A percentile compares a stretch with the other conserved stretches of the same genome.
Evolutionary conservation across 2,797 vertebrate species (phyloP).

Genomic region (Hapalemur alaotrensis): DNA sequence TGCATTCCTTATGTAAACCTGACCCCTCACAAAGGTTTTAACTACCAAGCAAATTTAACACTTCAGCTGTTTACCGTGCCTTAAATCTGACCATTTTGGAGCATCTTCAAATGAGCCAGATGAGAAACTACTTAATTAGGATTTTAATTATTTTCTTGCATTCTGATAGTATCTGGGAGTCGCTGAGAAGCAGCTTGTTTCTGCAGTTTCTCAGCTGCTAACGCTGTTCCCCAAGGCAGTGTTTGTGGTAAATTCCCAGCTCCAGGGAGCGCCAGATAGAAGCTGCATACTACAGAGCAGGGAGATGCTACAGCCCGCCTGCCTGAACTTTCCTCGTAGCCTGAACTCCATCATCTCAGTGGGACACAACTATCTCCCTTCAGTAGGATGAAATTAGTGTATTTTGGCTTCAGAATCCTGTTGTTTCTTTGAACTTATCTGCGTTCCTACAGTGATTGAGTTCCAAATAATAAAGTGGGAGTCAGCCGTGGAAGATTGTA

Average conservation of each 20-base stretch:
- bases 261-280: constrained; percentile 76
- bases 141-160: constrained; percentile 81
- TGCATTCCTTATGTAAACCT: not conserved
- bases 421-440: constrained; percentile 85
- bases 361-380: constrained; percentile 82
- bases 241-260: constrained; percentile 83
- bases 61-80: constrained; percentile 69
- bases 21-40: constrained; percentile 64
- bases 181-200: constrained; percentile 80
- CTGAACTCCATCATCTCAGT: constrained; percentile 87
- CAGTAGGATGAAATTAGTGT: constrained; percentile 81
- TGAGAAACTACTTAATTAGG: constrained; percentile 79
- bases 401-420: constrained; percentile 84
- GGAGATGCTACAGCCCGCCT: constrained; percentile 78
- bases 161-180: constrained; percentile 78
- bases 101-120: constrained; percentile 76
- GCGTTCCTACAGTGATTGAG: constrained; percentile 82
- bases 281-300: constrained; percentile 75
- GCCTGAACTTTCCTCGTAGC: constrained; percentile 82
- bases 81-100: constrained; percentile 77
- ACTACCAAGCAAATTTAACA: constrained; percentile 69
- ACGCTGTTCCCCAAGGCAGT: constrained; percentile 75
- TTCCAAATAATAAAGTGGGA: constrained; percentile 82
- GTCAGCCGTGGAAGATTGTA: constrained; percentile 72
- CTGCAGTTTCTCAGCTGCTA: constrained; percentile 83